phyloP scores from a whole-genome alignment of 2,113 vertebrate genomes.

The Meles meles region DNA sequence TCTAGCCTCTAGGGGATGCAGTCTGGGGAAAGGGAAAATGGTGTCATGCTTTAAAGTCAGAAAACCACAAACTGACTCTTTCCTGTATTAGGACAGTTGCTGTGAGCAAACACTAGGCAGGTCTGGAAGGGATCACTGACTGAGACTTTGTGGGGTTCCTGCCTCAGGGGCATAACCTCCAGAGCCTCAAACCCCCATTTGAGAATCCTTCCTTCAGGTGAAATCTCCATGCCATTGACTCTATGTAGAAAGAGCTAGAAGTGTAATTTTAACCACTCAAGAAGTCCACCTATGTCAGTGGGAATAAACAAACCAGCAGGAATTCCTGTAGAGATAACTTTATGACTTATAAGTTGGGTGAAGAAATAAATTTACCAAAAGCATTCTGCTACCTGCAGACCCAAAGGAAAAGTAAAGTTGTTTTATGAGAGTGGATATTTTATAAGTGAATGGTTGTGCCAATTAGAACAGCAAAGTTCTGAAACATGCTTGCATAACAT shows the following conservation, averaged over 20 bases:
- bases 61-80: background rate
- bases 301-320: background rate
- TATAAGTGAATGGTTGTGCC: background rate
- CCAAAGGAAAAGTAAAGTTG: constrained; percentile 19
- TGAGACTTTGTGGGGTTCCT: background rate
- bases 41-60: background rate
- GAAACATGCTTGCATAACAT: background rate
- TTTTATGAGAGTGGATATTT: background rate
- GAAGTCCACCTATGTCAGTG: background rate
- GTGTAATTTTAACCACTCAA: background rate
- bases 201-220: background rate
- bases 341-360: background rate
- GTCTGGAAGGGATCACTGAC: background rate
- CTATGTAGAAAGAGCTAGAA: background rate
- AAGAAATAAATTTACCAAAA: background rate
- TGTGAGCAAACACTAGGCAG: background rate
- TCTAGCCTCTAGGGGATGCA: background rate
- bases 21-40: background rate
- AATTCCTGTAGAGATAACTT: background rate
- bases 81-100: background rate
- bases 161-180: background rate
- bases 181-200: background rate
- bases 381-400: background rate
- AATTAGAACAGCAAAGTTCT: background rate
- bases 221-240: background rate